Conservation (phyloP, 2,888 invertebrate species). For the Amphipoea lucens region DNA sequence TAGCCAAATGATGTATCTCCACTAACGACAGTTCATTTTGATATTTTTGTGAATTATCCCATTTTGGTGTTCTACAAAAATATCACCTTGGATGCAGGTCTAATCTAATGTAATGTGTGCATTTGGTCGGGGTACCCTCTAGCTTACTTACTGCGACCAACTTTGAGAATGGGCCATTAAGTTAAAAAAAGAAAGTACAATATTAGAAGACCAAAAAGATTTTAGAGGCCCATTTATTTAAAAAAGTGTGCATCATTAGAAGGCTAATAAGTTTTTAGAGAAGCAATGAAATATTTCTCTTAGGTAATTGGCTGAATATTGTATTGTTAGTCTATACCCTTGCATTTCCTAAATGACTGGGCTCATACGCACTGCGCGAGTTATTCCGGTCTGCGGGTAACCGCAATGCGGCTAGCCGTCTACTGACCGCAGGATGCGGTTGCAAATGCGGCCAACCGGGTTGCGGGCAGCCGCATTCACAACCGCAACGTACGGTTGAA, state of each 20-base stretch:
- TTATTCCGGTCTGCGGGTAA: no score
- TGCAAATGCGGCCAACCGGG: no score
- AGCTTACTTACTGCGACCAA: not conserved
- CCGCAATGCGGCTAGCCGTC: no score
- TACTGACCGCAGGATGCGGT: no score
- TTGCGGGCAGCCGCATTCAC: no score
- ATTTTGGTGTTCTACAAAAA: not conserved
- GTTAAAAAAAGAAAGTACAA: not conserved
- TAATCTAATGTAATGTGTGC: not conserved
- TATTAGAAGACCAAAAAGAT: not conserved
- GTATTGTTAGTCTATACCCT: not conserved
- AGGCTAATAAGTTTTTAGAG: not conserved
- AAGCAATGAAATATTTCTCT: not conserved
- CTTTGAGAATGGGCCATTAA: not conserved
- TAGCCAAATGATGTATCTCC: not conserved
- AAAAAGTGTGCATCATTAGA: not conserved
- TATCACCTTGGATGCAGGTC: not conserved
- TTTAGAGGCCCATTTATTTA: not conserved
- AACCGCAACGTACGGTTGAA: no score
- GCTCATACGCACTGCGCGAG: no score
- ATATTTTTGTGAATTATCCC: not conserved
- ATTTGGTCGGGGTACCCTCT: not conserved
- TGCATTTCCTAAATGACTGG: constrained; percentile 14
- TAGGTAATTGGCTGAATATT: not conserved
- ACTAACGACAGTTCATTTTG: not conserved